Evolutionary conservation across 2,113 vertebrate genomes (phyloP).

Genomic region (Madoqua kirkii): DNA sequence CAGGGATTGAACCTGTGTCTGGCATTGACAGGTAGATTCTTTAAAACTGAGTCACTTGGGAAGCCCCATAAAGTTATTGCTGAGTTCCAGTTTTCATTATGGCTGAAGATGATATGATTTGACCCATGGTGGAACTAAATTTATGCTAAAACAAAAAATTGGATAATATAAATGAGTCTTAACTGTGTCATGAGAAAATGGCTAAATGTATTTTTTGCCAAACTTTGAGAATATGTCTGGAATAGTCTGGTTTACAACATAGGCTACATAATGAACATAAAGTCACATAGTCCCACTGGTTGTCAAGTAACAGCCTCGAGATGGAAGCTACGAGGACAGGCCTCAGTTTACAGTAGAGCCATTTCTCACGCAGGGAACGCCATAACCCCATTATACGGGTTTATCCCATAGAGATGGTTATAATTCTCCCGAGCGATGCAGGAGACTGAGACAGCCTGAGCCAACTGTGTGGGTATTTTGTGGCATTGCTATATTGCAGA

Average conservation of each 20-base stretch:
- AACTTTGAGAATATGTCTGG: not conserved
- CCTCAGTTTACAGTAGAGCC: not conserved
- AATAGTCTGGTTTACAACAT: not conserved
- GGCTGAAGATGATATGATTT: not conserved
- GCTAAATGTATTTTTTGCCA: not conserved
- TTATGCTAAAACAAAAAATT: not conserved
- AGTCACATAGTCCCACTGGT: not conserved
- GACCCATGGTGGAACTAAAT: not conserved
- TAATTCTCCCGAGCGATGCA: not conserved
- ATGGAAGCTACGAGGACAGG: not conserved
- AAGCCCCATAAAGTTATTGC: not conserved
- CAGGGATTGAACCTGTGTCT: not conserved
- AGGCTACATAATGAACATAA: not conserved
- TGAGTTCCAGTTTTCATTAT: not conserved
- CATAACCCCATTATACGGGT: not conserved
- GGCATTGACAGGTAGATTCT: not conserved
- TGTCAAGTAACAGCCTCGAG: not conserved
- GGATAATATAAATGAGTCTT: not conserved
- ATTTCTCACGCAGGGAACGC: not conserved
- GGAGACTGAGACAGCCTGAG: not conserved
- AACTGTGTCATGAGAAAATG: not conserved
- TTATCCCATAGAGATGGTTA: not conserved
- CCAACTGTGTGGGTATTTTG: not conserved
- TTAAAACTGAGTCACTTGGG: not conserved
- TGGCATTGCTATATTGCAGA: too few relatives aligned